A percentile compares a stretch with the other conserved stretches of the same genome.
These are phyloP conservation scores for Danionella cerebrum DNA, from an alignment of 2,113 vertebrate species.

Conservation along the genomic window DNA sequence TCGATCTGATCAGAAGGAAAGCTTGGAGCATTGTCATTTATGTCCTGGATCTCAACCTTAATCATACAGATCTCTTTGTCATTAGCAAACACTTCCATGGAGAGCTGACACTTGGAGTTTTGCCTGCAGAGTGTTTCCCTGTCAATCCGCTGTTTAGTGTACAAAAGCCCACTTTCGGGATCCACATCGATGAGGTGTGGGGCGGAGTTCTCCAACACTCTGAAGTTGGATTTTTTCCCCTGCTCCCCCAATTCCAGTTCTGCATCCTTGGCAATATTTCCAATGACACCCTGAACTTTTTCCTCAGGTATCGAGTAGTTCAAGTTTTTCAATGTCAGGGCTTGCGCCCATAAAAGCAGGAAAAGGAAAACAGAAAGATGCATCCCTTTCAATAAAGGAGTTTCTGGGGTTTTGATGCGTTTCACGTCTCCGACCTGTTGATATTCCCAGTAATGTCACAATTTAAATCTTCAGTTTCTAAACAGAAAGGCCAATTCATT, in stretches of 20 bases:
- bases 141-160: slow-evolving; percentile 93
- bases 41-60: slow-evolving; percentile 95
- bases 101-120: slow-evolving; percentile 90
- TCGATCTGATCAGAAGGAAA: slow-evolving; percentile 95
- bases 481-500: slow-evolving; percentile 57
- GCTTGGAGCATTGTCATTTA: slow-evolving; percentile 90
- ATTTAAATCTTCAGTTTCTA: slow-evolving; percentile 51
- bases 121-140: slow-evolving; percentile 89
- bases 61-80: slow-evolving; percentile 99
- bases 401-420: slow-evolving; percentile 36
- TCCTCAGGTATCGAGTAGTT: slow-evolving; percentile 97
- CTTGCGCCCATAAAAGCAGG: slow-evolving; percentile 88
- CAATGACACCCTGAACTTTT: slow-evolving; percentile 88
- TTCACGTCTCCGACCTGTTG: slow-evolving; percentile 67
- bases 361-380: slow-evolving; percentile 91
- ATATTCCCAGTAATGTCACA: slow-evolving; percentile 52
- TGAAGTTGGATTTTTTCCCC: slow-evolving; percentile 82
- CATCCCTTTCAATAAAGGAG: slow-evolving; percentile 72
- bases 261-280: slow-evolving; percentile 96
- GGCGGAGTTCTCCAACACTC: slow-evolving; percentile 94
- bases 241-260: slow-evolving; percentile 75
- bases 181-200: slow-evolving; percentile 93
- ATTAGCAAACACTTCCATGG: slow-evolving; percentile 96
- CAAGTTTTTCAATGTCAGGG: slow-evolving; percentile 92
- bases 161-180: slow-evolving; percentile 88